phyloP scores from a whole-genome alignment of 2,797 vertebrate genomes.

The Megaceryle alcyon region DNA sequence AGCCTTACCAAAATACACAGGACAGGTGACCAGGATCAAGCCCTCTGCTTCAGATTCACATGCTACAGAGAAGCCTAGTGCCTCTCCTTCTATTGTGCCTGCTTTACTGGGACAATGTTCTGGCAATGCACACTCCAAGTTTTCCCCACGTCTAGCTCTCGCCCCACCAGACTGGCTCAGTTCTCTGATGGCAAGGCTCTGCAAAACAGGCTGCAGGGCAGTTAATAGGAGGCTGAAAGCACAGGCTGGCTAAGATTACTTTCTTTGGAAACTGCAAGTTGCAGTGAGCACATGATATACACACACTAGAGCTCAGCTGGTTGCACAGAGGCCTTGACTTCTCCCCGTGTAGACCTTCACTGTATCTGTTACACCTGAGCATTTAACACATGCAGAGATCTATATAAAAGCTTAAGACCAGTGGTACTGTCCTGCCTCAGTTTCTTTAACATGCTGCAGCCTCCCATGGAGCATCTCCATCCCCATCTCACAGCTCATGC shows the following conservation, averaged over 20 bases:
- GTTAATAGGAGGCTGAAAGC: not conserved
- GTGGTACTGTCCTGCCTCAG: not conserved
- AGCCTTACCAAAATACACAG: not conserved
- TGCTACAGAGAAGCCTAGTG: not conserved
- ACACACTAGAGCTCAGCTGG: not conserved
- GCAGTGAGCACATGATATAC: not conserved
- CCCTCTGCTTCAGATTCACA: not conserved
- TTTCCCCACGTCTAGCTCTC: not conserved
- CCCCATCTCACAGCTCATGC: not conserved
- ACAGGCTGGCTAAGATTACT: not conserved
- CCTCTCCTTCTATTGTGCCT: not conserved
- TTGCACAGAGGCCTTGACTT: not conserved
- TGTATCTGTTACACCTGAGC: not conserved
- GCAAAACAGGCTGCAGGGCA: not conserved
- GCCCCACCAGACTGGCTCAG: not conserved
- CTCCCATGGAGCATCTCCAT: not conserved
- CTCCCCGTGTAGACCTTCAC: not conserved
- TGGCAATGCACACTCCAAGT: not conserved
- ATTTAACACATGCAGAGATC: not conserved
- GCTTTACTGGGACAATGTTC: not conserved
- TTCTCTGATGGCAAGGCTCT: not conserved
- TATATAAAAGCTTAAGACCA: not conserved
- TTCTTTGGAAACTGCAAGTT: not conserved
- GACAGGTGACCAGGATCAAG: not conserved
- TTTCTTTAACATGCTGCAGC: not conserved